Evolutionary conservation across 2,888 invertebrate genomes (phyloP).

Genomic region (Esperia sulphurella): DNA sequence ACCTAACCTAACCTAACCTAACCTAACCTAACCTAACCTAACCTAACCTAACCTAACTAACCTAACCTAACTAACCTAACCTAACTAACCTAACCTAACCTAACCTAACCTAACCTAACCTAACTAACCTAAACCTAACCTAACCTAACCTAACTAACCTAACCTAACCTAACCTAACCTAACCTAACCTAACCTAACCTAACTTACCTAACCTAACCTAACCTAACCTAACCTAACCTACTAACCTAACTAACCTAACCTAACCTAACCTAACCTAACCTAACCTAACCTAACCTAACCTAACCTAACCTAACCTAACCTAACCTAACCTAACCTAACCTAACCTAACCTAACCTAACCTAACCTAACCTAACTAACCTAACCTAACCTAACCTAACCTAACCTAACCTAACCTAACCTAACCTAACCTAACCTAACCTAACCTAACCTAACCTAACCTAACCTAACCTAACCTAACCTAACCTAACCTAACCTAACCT

Average conservation of each 20-base stretch:
- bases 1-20: no score
- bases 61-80: no score
- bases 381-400: conserved; percentile 16
- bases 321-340: conserved; percentile 21
- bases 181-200: no score
- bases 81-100: conserved; percentile 14
- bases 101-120: conserved; percentile 11
- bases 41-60: no score
- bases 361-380: conserved; percentile 18
- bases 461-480: conserved; percentile 15
- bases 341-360: conserved; percentile 21
- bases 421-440: conserved; percentile 16
- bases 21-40: no score
- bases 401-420: conserved; percentile 14
- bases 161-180: background rate
- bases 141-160: conserved; percentile 19
- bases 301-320: conserved; percentile 14
- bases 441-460: conserved; percentile 17
- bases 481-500: conserved; percentile 14
- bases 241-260: conserved; percentile 22
- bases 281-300: conserved; percentile 16
- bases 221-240: conserved; percentile 25
- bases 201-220: conserved; percentile 9
- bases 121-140: conserved; percentile 17
- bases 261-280: conserved; percentile 11